These are phyloP conservation scores for Diuraphis noxia DNA, from an alignment of 1,140 invertebrate genomes.

Conservation along the genomic window DNA sequence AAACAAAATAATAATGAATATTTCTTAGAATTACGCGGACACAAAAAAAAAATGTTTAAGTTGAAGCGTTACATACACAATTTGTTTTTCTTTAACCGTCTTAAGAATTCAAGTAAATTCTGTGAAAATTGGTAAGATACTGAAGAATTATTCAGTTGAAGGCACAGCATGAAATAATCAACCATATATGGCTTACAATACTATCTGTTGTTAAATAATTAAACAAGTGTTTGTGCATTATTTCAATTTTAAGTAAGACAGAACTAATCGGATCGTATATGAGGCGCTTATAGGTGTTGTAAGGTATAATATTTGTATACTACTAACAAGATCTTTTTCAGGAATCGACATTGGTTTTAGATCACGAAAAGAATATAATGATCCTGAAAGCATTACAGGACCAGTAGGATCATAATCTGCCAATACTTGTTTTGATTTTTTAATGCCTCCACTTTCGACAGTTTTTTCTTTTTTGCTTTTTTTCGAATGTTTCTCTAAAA, in stretches of 20 bases:
- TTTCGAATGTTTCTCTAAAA: slow-evolving; percentile 46
- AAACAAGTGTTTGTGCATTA: not conserved
- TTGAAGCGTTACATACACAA: not conserved
- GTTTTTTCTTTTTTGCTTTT: slow-evolving; percentile 45
- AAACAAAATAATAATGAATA: not conserved
- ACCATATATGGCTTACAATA: not conserved
- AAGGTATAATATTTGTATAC: not conserved
- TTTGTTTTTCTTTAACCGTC: too few relatives aligned
- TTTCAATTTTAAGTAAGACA: not conserved
- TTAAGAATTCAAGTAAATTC: not conserved
- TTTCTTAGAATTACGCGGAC: not conserved
- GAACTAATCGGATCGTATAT: not conserved
- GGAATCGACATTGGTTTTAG: slow-evolving; percentile 82
- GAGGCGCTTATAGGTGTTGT: not conserved
- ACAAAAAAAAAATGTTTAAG: not conserved
- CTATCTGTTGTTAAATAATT: not conserved
- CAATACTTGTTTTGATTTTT: slow-evolving; percentile 47
- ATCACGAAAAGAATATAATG: slow-evolving; percentile 78
- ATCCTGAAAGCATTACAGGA: slow-evolving; percentile 75
- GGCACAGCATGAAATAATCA: not conserved
- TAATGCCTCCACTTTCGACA: slow-evolving; percentile 1
- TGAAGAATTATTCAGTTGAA: not conserved
- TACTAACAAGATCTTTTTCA: slow-evolving; percentile 74
- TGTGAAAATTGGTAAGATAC: not conserved
- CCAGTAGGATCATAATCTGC: slow-evolving; percentile 68